Conservation (phyloP, 2,797 vertebrate genomes). For the Characodon lateralis region DNA sequence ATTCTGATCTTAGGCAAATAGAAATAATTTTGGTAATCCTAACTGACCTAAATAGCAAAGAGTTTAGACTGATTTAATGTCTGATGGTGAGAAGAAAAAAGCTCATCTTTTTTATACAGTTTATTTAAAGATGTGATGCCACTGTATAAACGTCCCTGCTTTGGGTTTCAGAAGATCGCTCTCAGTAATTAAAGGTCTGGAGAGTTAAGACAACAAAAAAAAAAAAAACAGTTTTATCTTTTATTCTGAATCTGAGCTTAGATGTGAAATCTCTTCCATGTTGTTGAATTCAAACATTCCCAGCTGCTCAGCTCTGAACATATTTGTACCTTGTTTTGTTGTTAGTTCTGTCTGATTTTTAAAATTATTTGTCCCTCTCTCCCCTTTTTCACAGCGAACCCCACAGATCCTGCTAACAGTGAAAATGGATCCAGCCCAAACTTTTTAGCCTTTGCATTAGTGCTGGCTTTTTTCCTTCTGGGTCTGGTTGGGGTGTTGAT, state of each 20-base stretch:
- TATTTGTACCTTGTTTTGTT: background rate
- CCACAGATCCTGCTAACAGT: rapidly evolving
- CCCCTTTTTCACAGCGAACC: constrained; percentile 23
- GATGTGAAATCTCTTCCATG: background rate
- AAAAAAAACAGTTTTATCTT: background rate
- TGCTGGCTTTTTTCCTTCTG: constrained; percentile 92
- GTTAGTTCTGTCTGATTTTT: background rate
- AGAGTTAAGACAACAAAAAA: background rate
- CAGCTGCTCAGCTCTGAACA: constrained; percentile 34
- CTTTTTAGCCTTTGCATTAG: constrained; percentile 85
- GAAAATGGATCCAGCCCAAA: constrained; percentile 49
- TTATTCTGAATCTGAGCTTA: background rate
- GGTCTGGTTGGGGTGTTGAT: constrained; percentile 92
- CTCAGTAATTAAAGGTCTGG: background rate
- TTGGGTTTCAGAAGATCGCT: background rate
- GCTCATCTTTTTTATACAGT: background rate
- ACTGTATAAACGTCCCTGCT: background rate
- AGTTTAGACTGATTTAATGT: background rate
- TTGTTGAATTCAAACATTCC: background rate
- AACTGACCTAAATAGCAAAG: background rate
- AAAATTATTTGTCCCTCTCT: background rate
- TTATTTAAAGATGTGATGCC: background rate
- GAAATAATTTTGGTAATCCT: background rate
- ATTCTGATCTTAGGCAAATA: background rate
- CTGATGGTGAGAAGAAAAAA: background rate